Evolutionary conservation across 2,888 invertebrate species (phyloP).

Genomic region (Hedychridium roseum): DNA sequence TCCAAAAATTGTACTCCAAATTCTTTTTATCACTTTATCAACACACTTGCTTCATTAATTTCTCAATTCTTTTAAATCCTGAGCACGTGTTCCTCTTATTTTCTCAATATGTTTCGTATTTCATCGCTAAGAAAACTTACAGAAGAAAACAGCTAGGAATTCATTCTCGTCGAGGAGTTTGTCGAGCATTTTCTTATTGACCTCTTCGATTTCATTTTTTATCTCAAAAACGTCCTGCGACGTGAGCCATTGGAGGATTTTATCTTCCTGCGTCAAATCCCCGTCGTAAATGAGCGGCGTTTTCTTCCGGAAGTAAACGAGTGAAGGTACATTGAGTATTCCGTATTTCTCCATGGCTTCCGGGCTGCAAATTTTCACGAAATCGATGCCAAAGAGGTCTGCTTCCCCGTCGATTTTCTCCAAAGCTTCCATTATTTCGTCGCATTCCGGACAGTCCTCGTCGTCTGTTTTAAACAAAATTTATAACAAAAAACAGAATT

Average conservation of each 20-base stretch:
- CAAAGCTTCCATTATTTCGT: conserved; percentile 86
- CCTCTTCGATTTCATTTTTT: conserved; percentile 96
- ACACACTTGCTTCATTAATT: too few relatives aligned
- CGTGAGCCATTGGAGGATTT: conserved; percentile 87
- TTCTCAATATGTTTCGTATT: background rate
- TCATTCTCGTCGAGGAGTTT: conserved; percentile 94
- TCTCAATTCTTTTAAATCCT: too few relatives aligned
- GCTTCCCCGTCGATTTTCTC: conserved; percentile 97
- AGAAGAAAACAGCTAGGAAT: conserved; percentile 94
- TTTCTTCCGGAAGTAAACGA: conserved; percentile 86
- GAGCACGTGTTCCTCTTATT: too few relatives aligned
- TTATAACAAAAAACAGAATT: too few relatives aligned
- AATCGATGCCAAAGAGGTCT: conserved; percentile 91
- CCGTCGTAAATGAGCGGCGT: conserved; percentile 89
- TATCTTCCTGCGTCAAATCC: conserved; percentile 86
- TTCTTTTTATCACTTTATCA: too few relatives aligned
- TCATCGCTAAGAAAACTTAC: conserved; percentile 70
- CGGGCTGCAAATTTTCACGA: conserved; percentile 87
- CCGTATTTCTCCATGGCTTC: conserved; percentile 85
- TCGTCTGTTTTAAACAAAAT: conserved; percentile 71
- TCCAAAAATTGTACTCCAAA: too few relatives aligned
- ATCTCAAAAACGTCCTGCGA: conserved; percentile 95
- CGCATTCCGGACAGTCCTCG: conserved; percentile 90
- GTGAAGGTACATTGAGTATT: conserved; percentile 82
- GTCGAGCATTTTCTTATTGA: conserved; percentile 95